Conservation (phyloP, 2,888 invertebrate species). For the Laspeyria flexula region DNA sequence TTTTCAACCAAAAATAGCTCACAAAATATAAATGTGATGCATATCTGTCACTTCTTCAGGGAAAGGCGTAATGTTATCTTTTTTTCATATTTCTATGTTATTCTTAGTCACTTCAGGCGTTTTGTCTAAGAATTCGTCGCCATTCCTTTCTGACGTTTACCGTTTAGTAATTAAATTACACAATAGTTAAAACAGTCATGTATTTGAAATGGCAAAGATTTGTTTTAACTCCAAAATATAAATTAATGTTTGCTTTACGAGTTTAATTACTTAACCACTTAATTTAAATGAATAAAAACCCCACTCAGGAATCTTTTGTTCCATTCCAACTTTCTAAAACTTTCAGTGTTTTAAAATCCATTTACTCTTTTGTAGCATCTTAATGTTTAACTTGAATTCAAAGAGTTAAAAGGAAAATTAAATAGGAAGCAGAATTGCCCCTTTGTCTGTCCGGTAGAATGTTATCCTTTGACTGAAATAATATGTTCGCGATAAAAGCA, state of each 20-base stretch:
- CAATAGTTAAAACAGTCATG: too few species aligned
- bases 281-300: slow-evolving; percentile 33
- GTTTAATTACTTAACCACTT: slow-evolving; percentile 34
- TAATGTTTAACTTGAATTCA: slow-evolving; percentile 42
- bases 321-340: slow-evolving; percentile 39
- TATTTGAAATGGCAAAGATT: too few species aligned
- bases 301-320: slow-evolving; percentile 40
- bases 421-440: slow-evolving; percentile 39
- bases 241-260: slow-evolving; percentile 33
- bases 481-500: slow-evolving; percentile 62
- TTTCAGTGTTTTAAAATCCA: slow-evolving; percentile 37
- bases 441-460: slow-evolving; percentile 46
- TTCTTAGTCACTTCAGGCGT: too few species aligned
- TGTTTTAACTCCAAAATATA: slow-evolving; percentile 7
- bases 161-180: too few species aligned
- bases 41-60: too few species aligned
- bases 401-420: slow-evolving; percentile 28
- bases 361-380: slow-evolving; percentile 33
- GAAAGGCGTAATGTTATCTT: too few species aligned
- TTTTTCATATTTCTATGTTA: too few species aligned
- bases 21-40: too few species aligned
- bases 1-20: too few species aligned
- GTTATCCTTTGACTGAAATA: slow-evolving; percentile 61
- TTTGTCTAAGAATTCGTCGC: too few species aligned
- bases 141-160: too few species aligned